A percentile compares a stretch with the other conserved stretches of the same genome.
phyloP scores from a whole-genome alignment of 1,140 invertebrate species.

The Bombus haemorrhoidalis region DNA sequence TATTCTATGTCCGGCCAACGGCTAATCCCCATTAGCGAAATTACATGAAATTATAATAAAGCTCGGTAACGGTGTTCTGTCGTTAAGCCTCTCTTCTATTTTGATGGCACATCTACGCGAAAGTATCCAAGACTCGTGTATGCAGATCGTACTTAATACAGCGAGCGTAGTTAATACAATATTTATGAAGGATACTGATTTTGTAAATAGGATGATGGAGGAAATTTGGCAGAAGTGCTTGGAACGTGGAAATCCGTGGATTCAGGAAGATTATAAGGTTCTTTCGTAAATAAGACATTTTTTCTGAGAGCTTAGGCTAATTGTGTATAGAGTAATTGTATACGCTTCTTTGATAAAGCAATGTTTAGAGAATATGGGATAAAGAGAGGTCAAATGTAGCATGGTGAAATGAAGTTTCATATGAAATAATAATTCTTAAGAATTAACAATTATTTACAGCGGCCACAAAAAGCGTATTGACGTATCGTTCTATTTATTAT shows the following conservation, averaged over 20 bases:
- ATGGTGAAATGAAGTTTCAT: too few species aligned
- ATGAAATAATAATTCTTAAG: too few species aligned
- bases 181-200: slow-evolving; percentile 24
- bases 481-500: too few species aligned
- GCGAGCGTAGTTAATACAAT: slow-evolving; percentile 10
- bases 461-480: too few species aligned
- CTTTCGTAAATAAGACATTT: not conserved
- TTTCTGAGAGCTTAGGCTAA: not conserved
- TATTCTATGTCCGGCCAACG: slow-evolving; percentile 57
- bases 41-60: slow-evolving; percentile 65
- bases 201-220: not conserved
- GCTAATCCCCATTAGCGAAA: slow-evolving; percentile 70
- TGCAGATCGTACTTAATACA: slow-evolving; percentile 38
- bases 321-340: too few species aligned
- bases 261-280: not conserved
- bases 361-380: too few species aligned
- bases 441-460: too few species aligned
- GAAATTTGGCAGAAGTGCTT: not conserved
- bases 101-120: not conserved
- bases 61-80: slow-evolving; percentile 3
- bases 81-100: slow-evolving; percentile 21
- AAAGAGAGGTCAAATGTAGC: too few species aligned
- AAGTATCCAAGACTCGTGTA: not conserved
- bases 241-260: too few species aligned
- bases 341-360: too few species aligned